These are phyloP conservation scores for Mormyrus iriodes DNA, from an alignment of 2,113 vertebrate genomes.

Conservation along the genomic window DNA sequence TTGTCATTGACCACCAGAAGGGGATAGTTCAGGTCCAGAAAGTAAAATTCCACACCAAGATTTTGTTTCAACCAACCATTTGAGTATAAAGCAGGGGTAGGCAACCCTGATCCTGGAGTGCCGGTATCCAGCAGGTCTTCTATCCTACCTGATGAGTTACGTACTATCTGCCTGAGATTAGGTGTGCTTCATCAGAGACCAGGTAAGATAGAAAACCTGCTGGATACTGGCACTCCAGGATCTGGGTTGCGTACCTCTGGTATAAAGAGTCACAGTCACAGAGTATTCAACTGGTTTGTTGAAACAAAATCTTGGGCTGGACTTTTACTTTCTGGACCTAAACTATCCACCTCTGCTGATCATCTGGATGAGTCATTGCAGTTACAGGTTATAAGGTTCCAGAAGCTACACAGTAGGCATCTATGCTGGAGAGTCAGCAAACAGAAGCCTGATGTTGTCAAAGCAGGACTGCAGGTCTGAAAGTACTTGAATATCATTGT, in stretches of 20 bases:
- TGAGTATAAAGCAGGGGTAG: not conserved
- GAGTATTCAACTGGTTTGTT: too few species aligned
- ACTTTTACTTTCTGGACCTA: not conserved
- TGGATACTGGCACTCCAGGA: too few species aligned
- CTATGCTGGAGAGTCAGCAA: not conserved
- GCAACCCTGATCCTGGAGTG: not conserved
- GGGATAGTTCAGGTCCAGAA: not conserved
- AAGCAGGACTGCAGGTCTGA: not conserved
- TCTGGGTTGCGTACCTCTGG: too few species aligned
- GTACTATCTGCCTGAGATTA: not conserved
- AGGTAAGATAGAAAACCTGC: too few species aligned
- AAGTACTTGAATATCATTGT: conserved; percentile 9
- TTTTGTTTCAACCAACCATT: not conserved
- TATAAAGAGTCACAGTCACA: too few species aligned
- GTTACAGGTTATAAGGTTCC: not conserved
- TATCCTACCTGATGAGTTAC: not conserved
- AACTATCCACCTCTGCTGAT: not conserved
- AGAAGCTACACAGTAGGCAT: not conserved
- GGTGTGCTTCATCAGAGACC: not conserved
- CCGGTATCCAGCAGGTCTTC: not conserved
- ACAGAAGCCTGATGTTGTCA: not conserved
- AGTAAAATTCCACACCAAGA: not conserved
- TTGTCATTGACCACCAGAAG: not conserved
- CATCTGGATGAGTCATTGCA: not conserved
- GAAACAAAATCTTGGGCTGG: not conserved